phyloP scores from a whole-genome alignment of 2,888 invertebrate species.

The Euspilapteryx auroguttella region DNA sequence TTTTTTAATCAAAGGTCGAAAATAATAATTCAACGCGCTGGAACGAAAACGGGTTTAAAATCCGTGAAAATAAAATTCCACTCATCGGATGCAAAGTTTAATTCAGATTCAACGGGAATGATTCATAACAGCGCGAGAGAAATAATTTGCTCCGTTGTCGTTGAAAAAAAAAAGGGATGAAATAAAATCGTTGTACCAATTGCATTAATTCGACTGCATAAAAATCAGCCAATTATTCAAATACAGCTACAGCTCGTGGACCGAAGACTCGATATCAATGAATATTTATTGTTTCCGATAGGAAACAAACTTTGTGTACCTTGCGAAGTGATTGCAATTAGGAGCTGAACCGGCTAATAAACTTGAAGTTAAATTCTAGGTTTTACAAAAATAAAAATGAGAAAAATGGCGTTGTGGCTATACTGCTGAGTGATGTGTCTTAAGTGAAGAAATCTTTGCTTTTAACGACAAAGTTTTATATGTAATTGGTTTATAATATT shows the following conservation, averaged over 20 bases:
- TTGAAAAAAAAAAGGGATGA: conserved; percentile 22
- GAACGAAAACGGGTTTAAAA: too few species aligned
- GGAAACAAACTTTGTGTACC: conserved; percentile 13
- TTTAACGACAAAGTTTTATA: too few species aligned
- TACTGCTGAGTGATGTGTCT: too few species aligned
- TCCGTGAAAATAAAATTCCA: not conserved
- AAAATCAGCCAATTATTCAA: conserved; percentile 61
- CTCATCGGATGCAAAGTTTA: not conserved
- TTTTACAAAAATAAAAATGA: too few species aligned
- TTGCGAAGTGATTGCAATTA: not conserved
- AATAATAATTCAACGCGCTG: too few species aligned
- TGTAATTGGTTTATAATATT: too few species aligned
- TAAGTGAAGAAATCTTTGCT: too few species aligned
- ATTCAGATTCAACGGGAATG: not conserved
- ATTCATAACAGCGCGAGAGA: conserved; percentile 5
- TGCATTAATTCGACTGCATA: conserved; percentile 56
- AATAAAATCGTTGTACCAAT: conserved; percentile 42
- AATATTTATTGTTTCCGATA: conserved; percentile 50
- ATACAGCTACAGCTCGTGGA: conserved; percentile 32
- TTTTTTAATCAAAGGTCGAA: too few species aligned
- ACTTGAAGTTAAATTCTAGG: conserved; percentile 5
- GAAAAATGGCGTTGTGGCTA: too few species aligned
- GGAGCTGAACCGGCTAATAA: conserved; percentile 1
- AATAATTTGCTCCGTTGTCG: conserved; percentile 15
- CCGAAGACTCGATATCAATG: conserved; percentile 42